A percentile compares a stretch with the other conserved stretches of the same genome.
phyloP scores from a whole-genome alignment of 2,113 vertebrate genomes.

The Seriola dumerili region DNA sequence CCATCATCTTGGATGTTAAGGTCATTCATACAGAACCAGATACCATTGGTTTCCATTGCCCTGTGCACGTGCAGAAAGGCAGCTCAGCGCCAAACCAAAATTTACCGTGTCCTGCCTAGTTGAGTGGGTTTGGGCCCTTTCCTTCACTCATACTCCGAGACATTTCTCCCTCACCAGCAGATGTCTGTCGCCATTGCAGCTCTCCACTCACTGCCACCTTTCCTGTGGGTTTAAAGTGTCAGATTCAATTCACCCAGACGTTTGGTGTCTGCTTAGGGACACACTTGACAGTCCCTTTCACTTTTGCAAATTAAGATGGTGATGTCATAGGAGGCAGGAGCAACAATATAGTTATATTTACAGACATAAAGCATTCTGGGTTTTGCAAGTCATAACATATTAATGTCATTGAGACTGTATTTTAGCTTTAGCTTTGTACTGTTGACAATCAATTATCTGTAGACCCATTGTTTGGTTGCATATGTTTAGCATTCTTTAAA shows the following conservation, averaged over 20 bases:
- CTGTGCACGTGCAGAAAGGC: slow-evolving; percentile 52
- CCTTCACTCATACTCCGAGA: slow-evolving; percentile 63
- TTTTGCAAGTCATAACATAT: slow-evolving; percentile 5
- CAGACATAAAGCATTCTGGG: background rate
- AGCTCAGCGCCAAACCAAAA: slow-evolving; percentile 70
- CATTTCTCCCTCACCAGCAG: slow-evolving; percentile 71
- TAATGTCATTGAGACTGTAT: background rate
- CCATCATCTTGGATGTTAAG: slow-evolving; percentile 37
- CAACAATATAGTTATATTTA: slow-evolving; percentile 30
- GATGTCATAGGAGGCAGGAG: slow-evolving; percentile 31
- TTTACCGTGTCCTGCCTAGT: slow-evolving; percentile 48
- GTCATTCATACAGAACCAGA: slow-evolving; percentile 52
- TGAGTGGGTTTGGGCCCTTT: slow-evolving; percentile 62
- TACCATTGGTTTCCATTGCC: slow-evolving; percentile 61
- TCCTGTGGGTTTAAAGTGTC: slow-evolving; percentile 72
- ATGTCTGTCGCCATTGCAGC: slow-evolving; percentile 69
- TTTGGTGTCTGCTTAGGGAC: slow-evolving; percentile 37
- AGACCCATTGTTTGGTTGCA: background rate
- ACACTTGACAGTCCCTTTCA: slow-evolving; percentile 23
- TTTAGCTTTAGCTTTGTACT: background rate
- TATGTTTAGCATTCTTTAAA: background rate
- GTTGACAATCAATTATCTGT: background rate
- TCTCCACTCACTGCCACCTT: slow-evolving; percentile 55
- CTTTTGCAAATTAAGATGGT: slow-evolving; percentile 32
- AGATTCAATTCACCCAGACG: slow-evolving; percentile 63